Base-by-base conservation (phyloP, 2,797 vertebrate species). In the Neostethus bicornis region DNA sequence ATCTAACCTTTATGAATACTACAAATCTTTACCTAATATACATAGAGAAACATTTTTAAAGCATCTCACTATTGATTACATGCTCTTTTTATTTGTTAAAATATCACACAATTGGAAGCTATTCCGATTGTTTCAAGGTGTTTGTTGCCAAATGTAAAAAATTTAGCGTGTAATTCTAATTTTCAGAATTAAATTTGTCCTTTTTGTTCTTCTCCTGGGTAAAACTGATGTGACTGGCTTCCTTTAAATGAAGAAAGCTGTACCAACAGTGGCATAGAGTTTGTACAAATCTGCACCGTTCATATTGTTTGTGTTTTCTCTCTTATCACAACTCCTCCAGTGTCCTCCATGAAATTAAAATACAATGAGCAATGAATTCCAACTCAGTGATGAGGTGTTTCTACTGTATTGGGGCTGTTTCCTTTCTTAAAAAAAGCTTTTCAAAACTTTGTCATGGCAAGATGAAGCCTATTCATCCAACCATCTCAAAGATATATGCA, bases 251-350 rank as follows among this genome's bases (percentile, higher is more conserved):
- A 38, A 49, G 52, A 67, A 50, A 43, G 71, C 69, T 58, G 68
- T 62, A 51, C 38, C 13, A 70, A 72, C 59, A 44, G 53, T 59
- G 55, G 31, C 13, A 31, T 57, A 53, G 62, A 80, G 52, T 72
- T 79, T 66, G 38, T 67, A 66, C 47, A 63, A 64, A 73, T 81
- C 28, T 50, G 51, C 61, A 66, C 44, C 68, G 69, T 83, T 79
- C 83, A 59, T 76, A 58, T 66, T 45, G 59, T 59, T 68, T 16
- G 75, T 75, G 78, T 81, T 82, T 71, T 81, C 58, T 58, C 52
- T 50, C 79, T 90, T 90, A 89, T 91, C 84, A 58, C 61, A 26
- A 35, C 51, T 66, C 60, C 56, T 70, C 76, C 80, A 88, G 72
- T 59, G 51, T 57, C 75, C 37, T 65, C 80, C 81, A 58, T 85